Conservation (phyloP, 2,888 invertebrate species). For the Drosophila rellima region DNA sequence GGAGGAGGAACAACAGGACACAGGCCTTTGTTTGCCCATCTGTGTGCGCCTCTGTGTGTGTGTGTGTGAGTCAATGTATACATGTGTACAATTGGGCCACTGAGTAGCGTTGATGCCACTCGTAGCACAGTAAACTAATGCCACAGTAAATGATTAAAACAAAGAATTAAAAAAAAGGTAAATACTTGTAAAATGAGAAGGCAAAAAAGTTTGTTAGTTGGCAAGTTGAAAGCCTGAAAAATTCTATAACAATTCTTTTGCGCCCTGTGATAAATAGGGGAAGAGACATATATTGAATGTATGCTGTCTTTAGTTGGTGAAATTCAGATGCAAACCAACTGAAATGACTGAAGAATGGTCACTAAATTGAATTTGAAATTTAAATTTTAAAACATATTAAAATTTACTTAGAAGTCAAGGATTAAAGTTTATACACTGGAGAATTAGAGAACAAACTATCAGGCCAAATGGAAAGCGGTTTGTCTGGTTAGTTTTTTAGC, state of each 20-base stretch:
- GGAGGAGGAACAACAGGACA: constrained; percentile 31
- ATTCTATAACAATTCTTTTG: constrained; percentile 11
- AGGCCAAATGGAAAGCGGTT: not conserved
- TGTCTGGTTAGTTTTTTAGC: not conserved
- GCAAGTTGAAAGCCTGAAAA: constrained; percentile 21
- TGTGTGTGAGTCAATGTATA: constrained; percentile 21
- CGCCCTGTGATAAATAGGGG: constrained; percentile 2
- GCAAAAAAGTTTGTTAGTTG: constrained; percentile 22
- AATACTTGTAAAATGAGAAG: not conserved
- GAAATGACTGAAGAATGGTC: not conserved
- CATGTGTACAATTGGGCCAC: constrained; percentile 30
- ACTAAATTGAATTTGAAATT: not conserved
- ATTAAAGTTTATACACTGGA: too few relatives aligned
- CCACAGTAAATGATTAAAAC: constrained; percentile 54
- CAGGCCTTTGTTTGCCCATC: constrained; percentile 37
- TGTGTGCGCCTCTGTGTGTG: constrained; percentile 15
- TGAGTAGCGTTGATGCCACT: constrained; percentile 37
- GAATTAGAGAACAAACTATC: not conserved
- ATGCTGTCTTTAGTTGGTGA: not conserved
- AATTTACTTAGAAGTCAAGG: too few relatives aligned
- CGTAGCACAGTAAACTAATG: constrained; percentile 72
- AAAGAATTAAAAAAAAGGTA: constrained; percentile 25
- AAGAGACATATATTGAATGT: not conserved
- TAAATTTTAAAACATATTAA: too few relatives aligned
- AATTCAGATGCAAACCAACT: not conserved